Percentiles rank a stretch among this genome's conserved stretches.
phyloP scores from a whole-genome alignment of 2,113 vertebrate species.

The Alethe castanea region DNA sequence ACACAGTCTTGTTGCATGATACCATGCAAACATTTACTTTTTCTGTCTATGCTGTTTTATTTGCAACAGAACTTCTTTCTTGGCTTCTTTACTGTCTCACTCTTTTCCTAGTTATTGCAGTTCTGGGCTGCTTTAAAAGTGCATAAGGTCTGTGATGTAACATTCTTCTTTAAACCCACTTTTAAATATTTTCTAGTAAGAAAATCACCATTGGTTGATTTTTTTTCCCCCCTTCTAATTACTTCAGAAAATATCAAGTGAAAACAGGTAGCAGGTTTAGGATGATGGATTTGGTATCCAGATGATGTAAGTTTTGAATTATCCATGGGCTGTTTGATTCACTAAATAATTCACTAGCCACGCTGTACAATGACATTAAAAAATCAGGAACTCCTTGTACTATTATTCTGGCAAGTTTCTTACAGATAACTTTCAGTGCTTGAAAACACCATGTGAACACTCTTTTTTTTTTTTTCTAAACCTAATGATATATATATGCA shows the following conservation, averaged over 20 bases:
- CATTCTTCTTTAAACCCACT: not conserved
- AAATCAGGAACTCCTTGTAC: not conserved
- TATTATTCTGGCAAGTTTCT: not conserved
- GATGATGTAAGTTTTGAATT: conserved; percentile 31
- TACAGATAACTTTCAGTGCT: not conserved
- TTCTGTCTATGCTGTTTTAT: not conserved
- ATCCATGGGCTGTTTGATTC: conserved; percentile 32
- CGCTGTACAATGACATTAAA: not conserved
- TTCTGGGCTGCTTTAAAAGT: not conserved
- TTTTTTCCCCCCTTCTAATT: not conserved
- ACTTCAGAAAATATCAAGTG: not conserved
- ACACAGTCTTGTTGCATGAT: not conserved
- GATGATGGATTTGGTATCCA: not conserved
- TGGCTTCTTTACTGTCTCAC: not conserved
- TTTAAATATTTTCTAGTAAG: not conserved
- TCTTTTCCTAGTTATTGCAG: conserved; percentile 20
- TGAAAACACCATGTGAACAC: not conserved
- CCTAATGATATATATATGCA: not conserved
- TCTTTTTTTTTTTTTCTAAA: not conserved
- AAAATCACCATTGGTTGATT: not conserved
- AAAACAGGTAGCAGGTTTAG: not conserved
- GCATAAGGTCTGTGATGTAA: not conserved
- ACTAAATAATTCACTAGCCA: conserved; percentile 37
- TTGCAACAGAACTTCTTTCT: not conserved
- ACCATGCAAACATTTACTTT: conserved; percentile 6